Base-by-base conservation (phyloP, 2,113 vertebrate species). In the Sturnus vulgaris region DNA sequence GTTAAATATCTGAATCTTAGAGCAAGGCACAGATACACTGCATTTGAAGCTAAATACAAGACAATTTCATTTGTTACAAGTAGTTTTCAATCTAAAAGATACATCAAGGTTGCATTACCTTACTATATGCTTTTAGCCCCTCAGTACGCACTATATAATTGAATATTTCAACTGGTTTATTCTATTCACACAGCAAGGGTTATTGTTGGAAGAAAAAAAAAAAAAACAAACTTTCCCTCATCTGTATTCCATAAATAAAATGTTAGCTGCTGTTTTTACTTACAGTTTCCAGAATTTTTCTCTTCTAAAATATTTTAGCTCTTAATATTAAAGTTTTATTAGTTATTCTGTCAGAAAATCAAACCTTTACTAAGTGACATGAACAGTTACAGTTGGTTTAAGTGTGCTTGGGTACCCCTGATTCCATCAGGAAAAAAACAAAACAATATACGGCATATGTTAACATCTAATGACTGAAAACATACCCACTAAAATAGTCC, bases 191-290 rank as follows among this genome's bases (percentile, higher is more conserved):
- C 44, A 93, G 85, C 44, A 56, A 84, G 49, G 39, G 66, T 68
- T 94, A 91, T 90, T 89, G 88, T 11, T 68, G 55, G 72, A 75
- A 85, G 35, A 44, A 77, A 82, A n/a, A n/a, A n/a, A n/a, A n/a
- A n/a, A n/a, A n/a, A n/a, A n/a, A n/a, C 39, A 88, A 95, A 73
- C 40, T 78, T 89, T 61, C 30, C 76, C 50, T 86, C 80, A 69
- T 90, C 82, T 95, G 88, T 94, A 82, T 79, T 96, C 72, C 77
- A 90, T 92, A 97, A 97, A 95, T 94, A 97, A 96, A 96, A 96
- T 31, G 92, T 96, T 96, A 88, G 96, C 88, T 94, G 97, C 95
- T 97, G 97, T 96, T 97, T 97, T 98, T 99, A 99, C 98, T 98
- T 98, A 98, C 97, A 97, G 98, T 94, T 97, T 88, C 93, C 95